Percentiles rank a stretch among this genome's conserved stretches.
phyloP scores from a whole-genome alignment of 2,888 invertebrate species.

The Microplitis deprimator region DNA sequence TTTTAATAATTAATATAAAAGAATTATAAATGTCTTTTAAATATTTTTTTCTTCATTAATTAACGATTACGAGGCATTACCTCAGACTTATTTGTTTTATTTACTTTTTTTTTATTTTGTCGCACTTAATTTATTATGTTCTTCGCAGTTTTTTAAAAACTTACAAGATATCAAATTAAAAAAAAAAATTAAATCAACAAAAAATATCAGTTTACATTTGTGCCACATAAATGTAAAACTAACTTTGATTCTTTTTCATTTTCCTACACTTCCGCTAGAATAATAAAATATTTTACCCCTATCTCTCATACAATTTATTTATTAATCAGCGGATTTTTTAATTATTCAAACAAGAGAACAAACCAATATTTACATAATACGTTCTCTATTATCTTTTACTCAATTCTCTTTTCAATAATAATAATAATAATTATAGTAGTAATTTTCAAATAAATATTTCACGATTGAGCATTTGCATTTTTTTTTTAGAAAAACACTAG shows the following conservation, averaged over 20 bases:
- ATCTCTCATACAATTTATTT: background rate
- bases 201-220: constrained; percentile 49
- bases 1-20: constrained; percentile 43
- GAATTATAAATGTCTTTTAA: constrained; percentile 58
- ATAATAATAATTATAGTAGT: constrained; percentile 14
- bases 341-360: constrained; percentile 54
- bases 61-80: constrained; percentile 36
- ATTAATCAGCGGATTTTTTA: constrained; percentile 30
- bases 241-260: constrained; percentile 55
- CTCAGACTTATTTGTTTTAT: constrained; percentile 39
- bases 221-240: constrained; percentile 57
- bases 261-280: constrained; percentile 28
- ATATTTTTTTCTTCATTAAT: constrained; percentile 39
- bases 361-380: constrained; percentile 64
- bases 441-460: constrained; percentile 17
- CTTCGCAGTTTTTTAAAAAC: constrained; percentile 32
- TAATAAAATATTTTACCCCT: background rate
- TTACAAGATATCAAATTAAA: constrained; percentile 28
- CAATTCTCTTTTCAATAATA: constrained; percentile 17
- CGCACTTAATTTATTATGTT: constrained; percentile 42
- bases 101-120: constrained; percentile 42
- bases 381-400: constrained; percentile 49
- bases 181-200: constrained; percentile 22
- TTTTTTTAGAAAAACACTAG: constrained; percentile 36
- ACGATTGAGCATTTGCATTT: constrained; percentile 45